phyloP scores from a whole-genome alignment of 2,888 invertebrate genomes.

The Malthinus seriepunctatus region DNA sequence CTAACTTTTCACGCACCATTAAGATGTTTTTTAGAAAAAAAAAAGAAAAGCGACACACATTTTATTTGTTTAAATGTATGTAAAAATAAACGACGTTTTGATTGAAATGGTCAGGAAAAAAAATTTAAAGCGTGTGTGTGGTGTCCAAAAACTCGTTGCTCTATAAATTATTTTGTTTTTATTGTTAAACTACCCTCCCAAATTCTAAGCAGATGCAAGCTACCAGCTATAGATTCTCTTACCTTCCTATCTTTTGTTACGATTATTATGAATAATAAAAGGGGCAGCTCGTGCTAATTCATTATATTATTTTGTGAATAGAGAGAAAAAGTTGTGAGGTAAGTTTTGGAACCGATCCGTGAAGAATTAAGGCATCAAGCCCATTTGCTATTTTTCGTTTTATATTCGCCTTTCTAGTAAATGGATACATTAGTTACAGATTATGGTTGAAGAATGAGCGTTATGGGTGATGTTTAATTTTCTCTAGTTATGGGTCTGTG shows the following conservation, averaged over 20 bases:
- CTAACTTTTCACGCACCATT: slow-evolving; percentile 26
- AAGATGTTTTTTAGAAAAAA: slow-evolving; percentile 23
- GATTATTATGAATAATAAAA: slow-evolving; percentile 3
- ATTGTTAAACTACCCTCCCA: slow-evolving; percentile 8
- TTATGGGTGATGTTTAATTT: not conserved
- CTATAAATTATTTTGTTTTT: slow-evolving; percentile 18
- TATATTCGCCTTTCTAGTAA: slow-evolving; percentile 3
- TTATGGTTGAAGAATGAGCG: slow-evolving; percentile 6
- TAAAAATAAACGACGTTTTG: slow-evolving; percentile 9
- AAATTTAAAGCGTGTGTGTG: slow-evolving; percentile 6
- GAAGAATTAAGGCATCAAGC: slow-evolving; percentile 15
- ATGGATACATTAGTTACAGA: slow-evolving; percentile 15
- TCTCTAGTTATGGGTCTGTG: too few species aligned
- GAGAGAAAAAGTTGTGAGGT: slow-evolving; percentile 5
- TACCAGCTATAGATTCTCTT: slow-evolving; percentile 4
- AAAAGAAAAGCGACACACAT: not conserved
- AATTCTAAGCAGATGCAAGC: slow-evolving; percentile 15
- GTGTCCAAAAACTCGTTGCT: slow-evolving; percentile 19
- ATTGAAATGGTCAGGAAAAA: slow-evolving; percentile 20
- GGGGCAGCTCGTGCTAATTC: slow-evolving; percentile 15
- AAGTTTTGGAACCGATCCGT: slow-evolving; percentile 12
- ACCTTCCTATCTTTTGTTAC: slow-evolving; percentile 14
- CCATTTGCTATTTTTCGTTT: slow-evolving; percentile 13
- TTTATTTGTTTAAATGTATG: too few species aligned
- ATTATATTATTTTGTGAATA: slow-evolving; percentile 16